phyloP scores from a whole-genome alignment of 2,113 vertebrate genomes.

The Ptilonorhynchus violaceus region DNA sequence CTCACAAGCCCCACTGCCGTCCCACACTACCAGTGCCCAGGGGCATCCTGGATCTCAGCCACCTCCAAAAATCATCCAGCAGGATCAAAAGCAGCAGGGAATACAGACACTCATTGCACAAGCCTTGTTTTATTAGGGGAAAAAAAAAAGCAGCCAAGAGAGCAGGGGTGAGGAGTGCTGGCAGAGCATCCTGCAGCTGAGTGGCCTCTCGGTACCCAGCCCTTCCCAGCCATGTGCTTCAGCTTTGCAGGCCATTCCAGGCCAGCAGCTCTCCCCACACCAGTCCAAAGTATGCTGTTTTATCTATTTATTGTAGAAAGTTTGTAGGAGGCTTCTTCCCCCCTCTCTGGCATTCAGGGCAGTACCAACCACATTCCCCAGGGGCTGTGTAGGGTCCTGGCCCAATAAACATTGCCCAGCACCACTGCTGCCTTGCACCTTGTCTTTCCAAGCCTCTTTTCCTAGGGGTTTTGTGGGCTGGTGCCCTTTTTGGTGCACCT shows the following conservation, averaged over 20 bases:
- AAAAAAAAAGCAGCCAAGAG: neutral
- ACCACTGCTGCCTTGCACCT: neutral
- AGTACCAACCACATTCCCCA: neutral
- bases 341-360: accelerated
- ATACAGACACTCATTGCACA: neutral
- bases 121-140: neutral
- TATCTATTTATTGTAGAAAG: neutral
- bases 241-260: neutral
- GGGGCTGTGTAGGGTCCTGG: accelerated
- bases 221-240: neutral
- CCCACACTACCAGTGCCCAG: neutral
- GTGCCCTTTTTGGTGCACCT: neutral
- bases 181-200: neutral
- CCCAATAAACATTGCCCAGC: neutral
- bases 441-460: neutral
- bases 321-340: neutral
- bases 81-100: neutral
- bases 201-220: neutral
- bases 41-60: neutral
- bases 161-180: neutral
- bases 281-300: accelerated
- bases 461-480: neutral
- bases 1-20: neutral
- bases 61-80: neutral
- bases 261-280: neutral